Evolutionary conservation across 2,888 invertebrate genomes (phyloP), one percentile per base, ranked within the genome.

Genomic region (Aphidius colemani): DNA sequence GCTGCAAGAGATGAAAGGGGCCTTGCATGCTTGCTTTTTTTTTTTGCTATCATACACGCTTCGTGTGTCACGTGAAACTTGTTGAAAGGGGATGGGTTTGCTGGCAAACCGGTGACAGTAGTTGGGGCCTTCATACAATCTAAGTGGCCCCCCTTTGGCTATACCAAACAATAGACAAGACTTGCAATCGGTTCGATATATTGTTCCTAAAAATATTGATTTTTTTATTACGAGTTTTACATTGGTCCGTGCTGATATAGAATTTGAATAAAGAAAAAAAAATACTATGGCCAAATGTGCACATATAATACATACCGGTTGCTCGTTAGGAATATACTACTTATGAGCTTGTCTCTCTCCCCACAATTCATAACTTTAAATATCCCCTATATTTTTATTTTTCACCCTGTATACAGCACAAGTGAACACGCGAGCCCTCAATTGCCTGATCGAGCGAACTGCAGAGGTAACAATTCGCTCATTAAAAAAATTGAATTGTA

Each of bases 191-290:
- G 60, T 50, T 65, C 65, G 65, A 65, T 65, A 65, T 61, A 58
- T 65, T 57, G 61, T 61, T 61, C 46, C 43, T 48, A 55, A 8
- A 44, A 44, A 30, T 40, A 65, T 65, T 65, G 57, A 61, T 64
- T 61, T 64, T 64, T 53, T 61, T 57, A 51, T 53, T 45, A 39
- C 49, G 13, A 7, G 39, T 61, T 45, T 57, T 43, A 45, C 43
- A 11, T 46, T 57, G 53, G 65, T 65, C 61, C 58, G 65, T 65
- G 61, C 48, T 65, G 61, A 65, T 53, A 48, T 40, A 53, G 44
- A 51, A 65, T 65, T 65, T 61, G 53, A 61, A 65, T 61, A 30
- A 5, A 30, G 65, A 61, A 65, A 61, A 61, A 65, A 61, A 57
- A 61, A 61, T n/a, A 43, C 58, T 57, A 30, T 30, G 3, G 30